Conservation (phyloP, 2,888 invertebrate species). For the Nephrotoma guestfalica region DNA sequence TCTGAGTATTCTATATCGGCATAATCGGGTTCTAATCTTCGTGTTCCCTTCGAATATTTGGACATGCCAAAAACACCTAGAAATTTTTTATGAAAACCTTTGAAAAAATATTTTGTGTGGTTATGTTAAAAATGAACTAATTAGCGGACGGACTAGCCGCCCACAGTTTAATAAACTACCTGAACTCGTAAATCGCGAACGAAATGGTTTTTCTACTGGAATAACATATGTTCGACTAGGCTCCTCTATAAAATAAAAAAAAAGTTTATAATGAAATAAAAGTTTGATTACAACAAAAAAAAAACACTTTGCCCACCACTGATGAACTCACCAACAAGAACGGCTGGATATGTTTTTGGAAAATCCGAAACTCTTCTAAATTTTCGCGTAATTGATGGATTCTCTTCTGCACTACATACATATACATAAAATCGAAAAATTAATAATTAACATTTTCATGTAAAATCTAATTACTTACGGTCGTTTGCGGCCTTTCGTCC, state of each 20-base stretch:
- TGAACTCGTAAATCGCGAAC: not conserved
- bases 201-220: conserved; percentile 1
- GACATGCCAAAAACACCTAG: not conserved
- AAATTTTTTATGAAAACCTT: not conserved
- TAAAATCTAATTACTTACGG: not conserved
- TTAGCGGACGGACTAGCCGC: not conserved
- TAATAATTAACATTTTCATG: not conserved
- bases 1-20: conserved; percentile 25
- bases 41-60: conserved; percentile 7
- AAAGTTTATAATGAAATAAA: not conserved
- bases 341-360: not conserved
- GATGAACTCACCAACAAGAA: not conserved
- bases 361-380: not conserved
- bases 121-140: not conserved
- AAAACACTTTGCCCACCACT: not conserved
- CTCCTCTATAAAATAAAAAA: not conserved
- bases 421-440: not conserved
- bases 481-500: conserved; percentile 1
- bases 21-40: conserved; percentile 12
- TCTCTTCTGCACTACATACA: not conserved
- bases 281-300: not conserved
- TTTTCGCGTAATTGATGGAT: not conserved
- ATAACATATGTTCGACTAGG: not conserved
- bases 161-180: not conserved
- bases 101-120: not conserved